Conservation (phyloP, 2,888 invertebrate species). For the Oscheius myriophilus region DNA sequence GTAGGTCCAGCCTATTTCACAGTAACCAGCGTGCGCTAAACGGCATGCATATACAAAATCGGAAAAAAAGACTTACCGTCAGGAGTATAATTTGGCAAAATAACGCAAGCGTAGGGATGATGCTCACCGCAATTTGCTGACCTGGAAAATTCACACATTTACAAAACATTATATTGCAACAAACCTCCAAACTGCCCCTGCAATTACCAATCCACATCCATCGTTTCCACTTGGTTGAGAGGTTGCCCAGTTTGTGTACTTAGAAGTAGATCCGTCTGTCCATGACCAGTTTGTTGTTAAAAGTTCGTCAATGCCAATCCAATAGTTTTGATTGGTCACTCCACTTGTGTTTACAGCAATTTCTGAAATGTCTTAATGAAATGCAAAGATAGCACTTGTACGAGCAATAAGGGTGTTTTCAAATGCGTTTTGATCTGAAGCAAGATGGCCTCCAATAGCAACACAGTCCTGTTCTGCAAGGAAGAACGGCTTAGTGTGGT, state of each 20-base stretch:
- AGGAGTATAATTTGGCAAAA: constrained; percentile 3
- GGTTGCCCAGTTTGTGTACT: constrained; percentile 14
- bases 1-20: constrained; percentile 28
- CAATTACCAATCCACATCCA: constrained; percentile 5
- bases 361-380: not conserved
- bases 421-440: constrained; percentile 27
- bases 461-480: constrained; percentile 27
- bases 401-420: constrained; percentile 26
- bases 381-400: not conserved
- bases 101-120: constrained; percentile 16
- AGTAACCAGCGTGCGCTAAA: constrained; percentile 12
- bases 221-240: constrained; percentile 7
- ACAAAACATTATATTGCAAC: not conserved
- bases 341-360: constrained; percentile 9
- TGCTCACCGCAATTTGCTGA: constrained; percentile 6
- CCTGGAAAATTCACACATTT: not conserved
- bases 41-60: no score
- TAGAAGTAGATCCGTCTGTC: constrained; percentile 11
- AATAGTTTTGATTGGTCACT: constrained; percentile 4
- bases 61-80: no score
- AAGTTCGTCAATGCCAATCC: constrained; percentile 21
- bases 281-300: constrained; percentile 27
- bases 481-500: constrained; percentile 12
- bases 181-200: constrained; percentile 3
- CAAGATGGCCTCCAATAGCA: constrained; percentile 25